Percentiles rank a stretch among this genome's conserved stretches.
Conservation (phyloP, 2,797 vertebrate species). For the Aphelocoma californica region DNA sequence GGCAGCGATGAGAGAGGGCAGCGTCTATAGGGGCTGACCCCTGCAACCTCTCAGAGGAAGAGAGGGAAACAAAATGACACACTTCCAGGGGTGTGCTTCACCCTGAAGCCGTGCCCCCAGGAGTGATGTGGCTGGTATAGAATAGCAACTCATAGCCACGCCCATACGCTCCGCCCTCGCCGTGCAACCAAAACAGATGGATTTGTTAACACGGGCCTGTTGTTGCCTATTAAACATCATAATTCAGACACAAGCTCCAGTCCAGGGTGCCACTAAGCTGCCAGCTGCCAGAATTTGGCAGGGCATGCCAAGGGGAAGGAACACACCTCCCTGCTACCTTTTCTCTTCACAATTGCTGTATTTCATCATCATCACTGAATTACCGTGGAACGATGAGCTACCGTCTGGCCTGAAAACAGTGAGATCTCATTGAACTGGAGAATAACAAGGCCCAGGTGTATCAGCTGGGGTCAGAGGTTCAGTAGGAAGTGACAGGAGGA, state of each 20-base stretch:
- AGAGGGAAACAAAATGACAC: not conserved
- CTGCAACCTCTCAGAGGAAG: not conserved
- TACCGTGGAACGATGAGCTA: not conserved
- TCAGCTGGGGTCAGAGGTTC: not conserved
- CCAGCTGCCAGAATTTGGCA: not conserved
- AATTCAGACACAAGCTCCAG: not conserved
- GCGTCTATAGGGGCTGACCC: not conserved
- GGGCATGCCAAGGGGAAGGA: not conserved
- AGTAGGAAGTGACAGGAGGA: not conserved
- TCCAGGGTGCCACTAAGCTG: not conserved
- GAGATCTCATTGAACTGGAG: not conserved
- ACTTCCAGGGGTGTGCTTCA: not conserved
- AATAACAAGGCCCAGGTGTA: conserved; percentile 13
- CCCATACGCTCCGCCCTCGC: accelerated
- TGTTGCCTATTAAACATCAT: not conserved
- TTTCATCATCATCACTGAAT: not conserved
- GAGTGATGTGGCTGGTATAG: too few relatives aligned
- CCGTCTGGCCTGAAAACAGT: not conserved
- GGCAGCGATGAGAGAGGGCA: not conserved
- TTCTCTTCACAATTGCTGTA: not conserved
- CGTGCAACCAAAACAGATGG: not conserved
- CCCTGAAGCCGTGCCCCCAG: accelerated
- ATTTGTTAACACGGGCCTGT: not conserved
- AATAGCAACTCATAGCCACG: not conserved
- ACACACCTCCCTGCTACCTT: not conserved